Evolutionary conservation across 2,113 vertebrate genomes (phyloP), one percentile per base, ranked within the genome.

Genomic region (Anolis carolinensis): DNA sequence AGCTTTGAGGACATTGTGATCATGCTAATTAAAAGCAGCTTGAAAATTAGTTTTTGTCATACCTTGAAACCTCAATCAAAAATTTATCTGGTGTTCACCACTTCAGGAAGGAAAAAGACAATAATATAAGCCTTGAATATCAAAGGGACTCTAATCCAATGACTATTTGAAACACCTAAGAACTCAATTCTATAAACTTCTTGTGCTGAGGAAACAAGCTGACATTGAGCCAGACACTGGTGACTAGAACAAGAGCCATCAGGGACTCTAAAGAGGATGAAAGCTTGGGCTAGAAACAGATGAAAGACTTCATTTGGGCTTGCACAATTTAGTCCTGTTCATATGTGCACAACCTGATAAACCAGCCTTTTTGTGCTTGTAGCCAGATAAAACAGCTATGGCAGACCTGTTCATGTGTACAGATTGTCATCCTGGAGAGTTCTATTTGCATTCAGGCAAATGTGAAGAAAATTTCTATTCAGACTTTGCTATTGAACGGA

Each of bases 61-160:
- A 36, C 52, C 77, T 34, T 20, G 77, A 36, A 79, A 59, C 55
- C n/a, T 62, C 52, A 79, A 62, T 79, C 77, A 79, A 62, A 79
- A 79, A 36, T 79, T 59, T 79, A 79, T 34, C 77, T 79, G 77
- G 32, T 79, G 77, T 79, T 30, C 77, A 79, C 32, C 52, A 34
- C 32, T 62, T 36, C 39, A 79, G n/a, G 20, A 27, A 52, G 48
- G 25, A n/a, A 79, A 79, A 59, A 79, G 52, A 62, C 77, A 62
- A 36, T 59, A 59, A 14, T 62, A 62, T 79, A 79, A 20, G 44
- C 48, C 48, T 77, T 36, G 25, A 77, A 77, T 77, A 48, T 50
- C 44, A 59, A 77, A 77, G 30, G 13, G 9, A 13, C 4, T 16
- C 1, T 67, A 67, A 67, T 30, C 48, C 50, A 77, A 77, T 77